A percentile compares a stretch with the other conserved stretches of the same genome.
These are phyloP conservation scores for Clarias gariepinus DNA, from an alignment of 2,113 vertebrate species.

Conservation along the genomic window DNA sequence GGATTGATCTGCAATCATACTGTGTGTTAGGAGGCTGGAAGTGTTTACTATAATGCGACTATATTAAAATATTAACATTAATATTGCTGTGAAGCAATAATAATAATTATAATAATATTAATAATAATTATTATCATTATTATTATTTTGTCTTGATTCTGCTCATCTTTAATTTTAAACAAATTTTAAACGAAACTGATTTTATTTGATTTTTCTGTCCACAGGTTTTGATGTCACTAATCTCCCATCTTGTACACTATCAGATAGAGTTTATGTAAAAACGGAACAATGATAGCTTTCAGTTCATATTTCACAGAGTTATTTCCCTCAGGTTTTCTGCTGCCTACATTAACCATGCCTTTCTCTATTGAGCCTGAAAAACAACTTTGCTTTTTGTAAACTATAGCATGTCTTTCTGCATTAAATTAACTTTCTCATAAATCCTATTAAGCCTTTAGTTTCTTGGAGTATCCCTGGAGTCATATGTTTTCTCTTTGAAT, in stretches of 20 bases:
- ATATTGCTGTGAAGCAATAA: neutral
- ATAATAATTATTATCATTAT: too few species aligned
- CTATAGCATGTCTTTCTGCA: slow-evolving; percentile 29
- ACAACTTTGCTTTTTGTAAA: slow-evolving; percentile 36
- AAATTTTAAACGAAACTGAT: neutral
- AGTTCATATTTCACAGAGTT: slow-evolving; percentile 40
- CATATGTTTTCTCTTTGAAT: slow-evolving; percentile 10
- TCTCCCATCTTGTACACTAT: slow-evolving; percentile 29
- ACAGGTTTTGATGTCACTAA: slow-evolving; percentile 16
- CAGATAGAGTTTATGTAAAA: slow-evolving; percentile 45
- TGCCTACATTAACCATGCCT: slow-evolving; percentile 28
- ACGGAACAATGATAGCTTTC: slow-evolving; percentile 25
- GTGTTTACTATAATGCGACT: neutral
- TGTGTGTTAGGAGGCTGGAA: too few species aligned
- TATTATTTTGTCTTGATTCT: too few species aligned
- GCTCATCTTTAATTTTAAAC: slow-evolving; percentile 7
- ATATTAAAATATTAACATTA: slow-evolving; percentile 7
- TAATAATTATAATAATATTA: neutral
- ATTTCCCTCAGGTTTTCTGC: slow-evolving; percentile 39
- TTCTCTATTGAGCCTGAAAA: slow-evolving; percentile 32
- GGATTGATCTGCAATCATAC: too few species aligned
- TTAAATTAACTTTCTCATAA: slow-evolving; percentile 40
- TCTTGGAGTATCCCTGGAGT: neutral
- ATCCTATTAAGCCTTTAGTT: slow-evolving; percentile 33
- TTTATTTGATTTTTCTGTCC: slow-evolving; percentile 9